A percentile compares a stretch with the other conserved stretches of the same genome.
Evolutionary conservation across 1,140 invertebrate genomes (phyloP).

Genomic region (Odontomachus brunneus): DNA sequence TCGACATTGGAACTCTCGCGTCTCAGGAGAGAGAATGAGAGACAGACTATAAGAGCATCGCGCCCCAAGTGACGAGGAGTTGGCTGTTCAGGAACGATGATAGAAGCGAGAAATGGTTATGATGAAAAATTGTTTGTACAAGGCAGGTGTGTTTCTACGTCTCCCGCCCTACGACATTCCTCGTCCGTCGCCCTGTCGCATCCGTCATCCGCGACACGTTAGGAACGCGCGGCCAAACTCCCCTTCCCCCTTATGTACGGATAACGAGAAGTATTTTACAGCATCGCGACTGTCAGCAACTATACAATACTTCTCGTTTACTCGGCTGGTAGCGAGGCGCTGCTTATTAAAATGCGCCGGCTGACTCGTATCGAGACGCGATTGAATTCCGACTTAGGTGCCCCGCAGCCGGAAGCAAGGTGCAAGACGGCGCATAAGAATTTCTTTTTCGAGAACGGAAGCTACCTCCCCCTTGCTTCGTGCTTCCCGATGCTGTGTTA

Average conservation of each 20-base stretch:
- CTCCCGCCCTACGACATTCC: constrained; percentile 45
- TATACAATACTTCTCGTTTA: constrained; percentile 48
- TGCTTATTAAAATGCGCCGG: constrained; percentile 40
- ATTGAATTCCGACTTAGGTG: constrained; percentile 44
- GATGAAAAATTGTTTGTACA: constrained; percentile 76
- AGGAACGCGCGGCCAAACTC: constrained; percentile 28
- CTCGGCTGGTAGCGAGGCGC: background rate
- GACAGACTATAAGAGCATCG: constrained; percentile 24
- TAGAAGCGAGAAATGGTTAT: constrained; percentile 60
- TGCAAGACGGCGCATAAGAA: constrained; percentile 47
- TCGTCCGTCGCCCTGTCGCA: constrained; percentile 53
- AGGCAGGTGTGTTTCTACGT: constrained; percentile 72
- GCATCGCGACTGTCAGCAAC: background rate
- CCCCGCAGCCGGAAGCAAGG: constrained; percentile 29
- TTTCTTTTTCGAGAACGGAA: constrained; percentile 37
- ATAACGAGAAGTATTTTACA: constrained; percentile 48
- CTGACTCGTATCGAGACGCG: constrained; percentile 1
- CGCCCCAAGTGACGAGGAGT: constrained; percentile 16
- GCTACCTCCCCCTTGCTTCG: background rate
- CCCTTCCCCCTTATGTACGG: background rate
- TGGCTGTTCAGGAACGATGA: constrained; percentile 37
- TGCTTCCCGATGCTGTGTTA: background rate
- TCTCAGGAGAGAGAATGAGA: background rate
- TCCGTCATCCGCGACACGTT: constrained; percentile 70
- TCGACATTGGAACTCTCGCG: background rate